Conservation (phyloP, 2,113 vertebrate species). For the Elanus axillaris region DNA sequence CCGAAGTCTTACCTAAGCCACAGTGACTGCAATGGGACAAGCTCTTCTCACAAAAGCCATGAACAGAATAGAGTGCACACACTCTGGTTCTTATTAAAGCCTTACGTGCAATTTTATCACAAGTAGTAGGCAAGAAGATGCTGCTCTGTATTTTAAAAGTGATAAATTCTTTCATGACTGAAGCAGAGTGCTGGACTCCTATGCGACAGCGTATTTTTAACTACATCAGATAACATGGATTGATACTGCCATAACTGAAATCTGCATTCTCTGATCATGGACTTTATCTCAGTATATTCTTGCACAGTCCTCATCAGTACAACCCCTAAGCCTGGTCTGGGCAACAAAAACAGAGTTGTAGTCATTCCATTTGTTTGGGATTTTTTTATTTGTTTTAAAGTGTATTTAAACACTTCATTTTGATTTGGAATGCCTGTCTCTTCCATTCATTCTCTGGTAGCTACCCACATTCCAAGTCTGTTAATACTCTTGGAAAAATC, state of each 20-base stretch:
- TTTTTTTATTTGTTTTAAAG: neutral
- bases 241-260: neutral
- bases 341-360: neutral
- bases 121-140: neutral
- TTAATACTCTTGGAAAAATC: neutral
- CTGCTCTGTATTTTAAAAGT: neutral
- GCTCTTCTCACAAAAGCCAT: neutral
- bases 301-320: neutral
- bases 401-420: neutral
- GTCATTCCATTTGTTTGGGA: neutral
- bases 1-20: neutral
- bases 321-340: fast-evolving
- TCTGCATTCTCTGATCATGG: neutral
- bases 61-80: fast-evolving
- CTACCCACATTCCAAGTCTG: neutral
- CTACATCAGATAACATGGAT: neutral
- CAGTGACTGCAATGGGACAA: neutral
- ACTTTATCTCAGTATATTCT: neutral
- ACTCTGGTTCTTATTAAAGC: neutral
- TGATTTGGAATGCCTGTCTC: neutral
- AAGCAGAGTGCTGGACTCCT: neutral
- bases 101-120: neutral
- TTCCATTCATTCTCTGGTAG: neutral
- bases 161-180: neutral
- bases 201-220: neutral